phyloP scores from a whole-genome alignment of 2,113 vertebrate genomes.

The Phrynocephalus versicolor region DNA sequence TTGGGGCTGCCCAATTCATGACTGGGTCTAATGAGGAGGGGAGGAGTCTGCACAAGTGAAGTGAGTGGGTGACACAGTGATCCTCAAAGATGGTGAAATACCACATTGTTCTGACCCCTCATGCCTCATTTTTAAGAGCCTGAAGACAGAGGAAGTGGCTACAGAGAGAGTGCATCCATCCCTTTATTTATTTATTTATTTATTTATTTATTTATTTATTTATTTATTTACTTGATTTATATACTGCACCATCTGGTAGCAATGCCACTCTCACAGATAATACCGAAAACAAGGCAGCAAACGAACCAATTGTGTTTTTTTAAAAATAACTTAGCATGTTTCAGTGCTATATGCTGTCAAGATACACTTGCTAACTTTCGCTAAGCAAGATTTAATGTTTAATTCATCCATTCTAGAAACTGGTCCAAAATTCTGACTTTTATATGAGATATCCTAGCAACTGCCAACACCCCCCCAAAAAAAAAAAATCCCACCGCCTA shows the following conservation, averaged over 20 bases:
- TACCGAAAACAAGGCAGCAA: neutral
- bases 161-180: neutral
- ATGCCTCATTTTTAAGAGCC: neutral
- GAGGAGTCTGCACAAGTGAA: no score
- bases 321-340: neutral
- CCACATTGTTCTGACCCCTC: no score
- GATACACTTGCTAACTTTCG: no score
- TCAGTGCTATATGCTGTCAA: neutral
- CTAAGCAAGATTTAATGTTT: neutral
- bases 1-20: no score
- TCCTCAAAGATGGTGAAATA: no score
- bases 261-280: neutral
- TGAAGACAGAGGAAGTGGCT: neutral
- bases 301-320: neutral
- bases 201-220: no score
- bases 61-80: no score
- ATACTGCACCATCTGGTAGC: no score
- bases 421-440: neutral
- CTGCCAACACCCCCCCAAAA: neutral
- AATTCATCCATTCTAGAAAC: neutral
- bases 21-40: no score
- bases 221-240: no score
- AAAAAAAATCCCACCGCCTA: neutral
- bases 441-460: neutral
- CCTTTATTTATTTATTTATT: no score